Evolutionary conservation across 2,888 invertebrate species (phyloP), one percentile per base, ranked within the genome.

Genomic region (Biston stratarius): DNA sequence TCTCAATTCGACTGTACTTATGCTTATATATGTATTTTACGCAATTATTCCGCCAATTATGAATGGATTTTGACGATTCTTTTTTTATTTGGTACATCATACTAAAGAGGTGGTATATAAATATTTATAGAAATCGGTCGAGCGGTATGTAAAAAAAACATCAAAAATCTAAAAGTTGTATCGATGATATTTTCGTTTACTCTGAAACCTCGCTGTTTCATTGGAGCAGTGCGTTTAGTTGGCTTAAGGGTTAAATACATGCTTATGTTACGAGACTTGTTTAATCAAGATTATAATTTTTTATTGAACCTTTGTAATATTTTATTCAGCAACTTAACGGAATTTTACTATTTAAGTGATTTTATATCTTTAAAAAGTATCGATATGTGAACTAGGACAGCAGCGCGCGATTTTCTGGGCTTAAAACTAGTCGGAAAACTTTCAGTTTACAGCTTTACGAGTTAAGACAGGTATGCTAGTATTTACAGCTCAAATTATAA

Each of bases 91-190:
- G 44, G 10, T 42, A 55, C 33, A 24, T 55, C 42, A 33, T 48
- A 48, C 11, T 48, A 42, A 55, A 42, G 15, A 55, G 42, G 42
- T 34, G 51, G 36, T n/a, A 36, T 34, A n/a, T n/a, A n/a, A n/a
- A n/a, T n/a, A n/a, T n/a, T n/a, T n/a, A n/a, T n/a, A n/a, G n/a
- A n/a, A n/a, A n/a, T n/a, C n/a, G n/a, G n/a, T n/a, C n/a, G n/a
- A n/a, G n/a, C n/a, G n/a, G n/a, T n/a, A n/a, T n/a, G n/a, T n/a
- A n/a, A n/a, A n/a, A n/a, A n/a, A n/a, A n/a, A n/a, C n/a, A n/a
- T n/a, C n/a, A n/a, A n/a, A n/a, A n/a, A n/a, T n/a, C n/a, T n/a
- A n/a, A n/a, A n/a, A n/a, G n/a, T n/a, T n/a, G n/a, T n/a, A n/a
- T n/a, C n/a, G n/a, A n/a, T n/a, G n/a, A n/a, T n/a, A n/a, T n/a